Evolutionary conservation across 2,888 invertebrate species (phyloP).

Genomic region (Orthosia incerta): DNA sequence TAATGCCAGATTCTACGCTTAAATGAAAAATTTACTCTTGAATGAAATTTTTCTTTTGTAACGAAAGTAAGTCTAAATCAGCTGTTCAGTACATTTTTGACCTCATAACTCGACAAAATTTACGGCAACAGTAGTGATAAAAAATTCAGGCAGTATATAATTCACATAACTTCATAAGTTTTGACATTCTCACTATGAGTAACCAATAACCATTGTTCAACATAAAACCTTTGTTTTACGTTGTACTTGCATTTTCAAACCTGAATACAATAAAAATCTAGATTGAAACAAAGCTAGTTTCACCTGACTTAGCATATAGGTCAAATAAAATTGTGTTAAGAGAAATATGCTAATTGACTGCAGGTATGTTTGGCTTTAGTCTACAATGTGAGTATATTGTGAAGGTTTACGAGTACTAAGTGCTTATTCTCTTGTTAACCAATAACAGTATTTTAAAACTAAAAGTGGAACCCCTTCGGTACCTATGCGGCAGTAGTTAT

Average conservation of each 20-base stretch:
- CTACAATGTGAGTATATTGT: neutral
- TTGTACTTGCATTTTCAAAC: slow-evolving; percentile 26
- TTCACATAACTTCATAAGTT: neutral
- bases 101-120: too few relatives aligned
- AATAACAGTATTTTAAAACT: too few relatives aligned
- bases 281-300: slow-evolving; percentile 46
- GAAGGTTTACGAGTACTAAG: neutral
- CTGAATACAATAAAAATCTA: slow-evolving; percentile 46
- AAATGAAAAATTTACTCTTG: too few relatives aligned
- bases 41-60: too few relatives aligned
- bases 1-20: too few relatives aligned
- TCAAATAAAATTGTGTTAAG: slow-evolving; percentile 36
- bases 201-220: slow-evolving; percentile 32
- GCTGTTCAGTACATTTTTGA: too few relatives aligned
- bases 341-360: slow-evolving; percentile 31
- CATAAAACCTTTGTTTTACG: slow-evolving; percentile 24
- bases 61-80: too few relatives aligned
- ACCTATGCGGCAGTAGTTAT: too few relatives aligned
- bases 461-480: too few relatives aligned
- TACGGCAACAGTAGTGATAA: too few relatives aligned
- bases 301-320: slow-evolving; percentile 65
- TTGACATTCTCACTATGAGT: slow-evolving; percentile 1
- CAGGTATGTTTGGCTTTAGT: neutral
- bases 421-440: neutral
- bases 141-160: neutral